Evolutionary conservation across 2,797 vertebrate species (phyloP).

Genomic region (Enteromius anoplus): DNA sequence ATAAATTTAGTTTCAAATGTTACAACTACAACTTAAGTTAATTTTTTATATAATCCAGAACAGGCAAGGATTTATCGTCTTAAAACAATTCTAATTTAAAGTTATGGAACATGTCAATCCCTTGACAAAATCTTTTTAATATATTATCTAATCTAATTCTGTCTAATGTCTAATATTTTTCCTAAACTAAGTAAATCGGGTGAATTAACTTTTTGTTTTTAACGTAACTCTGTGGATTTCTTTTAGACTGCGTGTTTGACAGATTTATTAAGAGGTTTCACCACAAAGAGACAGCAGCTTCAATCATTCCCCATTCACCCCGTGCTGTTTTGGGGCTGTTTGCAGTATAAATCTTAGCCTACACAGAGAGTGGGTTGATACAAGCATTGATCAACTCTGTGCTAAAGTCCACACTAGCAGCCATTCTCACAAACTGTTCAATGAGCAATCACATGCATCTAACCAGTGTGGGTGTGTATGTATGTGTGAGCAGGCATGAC

Average conservation of each 20-base stretch:
- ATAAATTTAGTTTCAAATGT: not conserved
- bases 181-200: not conserved
- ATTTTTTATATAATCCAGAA: not conserved
- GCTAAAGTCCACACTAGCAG: constrained; percentile 44
- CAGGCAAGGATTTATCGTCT: not conserved
- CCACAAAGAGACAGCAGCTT: constrained; percentile 48
- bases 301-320: constrained; percentile 63
- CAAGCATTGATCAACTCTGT: constrained; percentile 59
- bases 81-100: not conserved
- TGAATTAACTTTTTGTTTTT: constrained; percentile 13
- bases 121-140: not conserved
- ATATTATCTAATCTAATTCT: not conserved
- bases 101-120: not conserved
- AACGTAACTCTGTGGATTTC: constrained; percentile 21
- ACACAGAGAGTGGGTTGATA: constrained; percentile 65
- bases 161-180: not conserved
- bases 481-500: constrained; percentile 52
- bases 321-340: constrained; percentile 71
- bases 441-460: constrained; percentile 29
- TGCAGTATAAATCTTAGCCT: constrained; percentile 65
- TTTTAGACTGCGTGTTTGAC: constrained; percentile 57
- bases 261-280: constrained; percentile 67
- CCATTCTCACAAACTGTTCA: constrained; percentile 36
- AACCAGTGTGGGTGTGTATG: constrained; percentile 45
- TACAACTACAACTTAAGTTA: not conserved